Base-by-base conservation (phyloP, 1,140 invertebrate species). In the Brachionus asplanchnoidis region DNA sequence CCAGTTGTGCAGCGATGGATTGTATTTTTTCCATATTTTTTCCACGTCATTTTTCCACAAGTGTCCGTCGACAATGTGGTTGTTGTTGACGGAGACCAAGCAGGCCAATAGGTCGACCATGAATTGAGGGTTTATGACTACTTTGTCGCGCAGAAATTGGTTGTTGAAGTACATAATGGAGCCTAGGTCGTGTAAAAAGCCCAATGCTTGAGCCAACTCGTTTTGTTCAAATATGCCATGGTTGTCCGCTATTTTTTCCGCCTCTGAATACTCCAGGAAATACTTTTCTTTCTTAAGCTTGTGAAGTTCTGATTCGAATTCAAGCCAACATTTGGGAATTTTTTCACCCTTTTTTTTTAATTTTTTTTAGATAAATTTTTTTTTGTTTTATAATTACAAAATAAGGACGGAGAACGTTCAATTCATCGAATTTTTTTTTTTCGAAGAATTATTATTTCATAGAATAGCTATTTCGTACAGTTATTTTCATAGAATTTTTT, bases 41-140 rank as follows among this genome's bases (percentile, higher is more conserved):
- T 60, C 85, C 79, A 90, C 86, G 77, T 89, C 87, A n/a, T 86
- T 85, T 66, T 88, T 86, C 5, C 84, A 42, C 23, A 90, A 85
- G 68, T 87, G 86, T 5, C 89, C 89, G 44, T 89, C 86, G 88
- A 88, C 86, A 26, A 89, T 88, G 1, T 87, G 86, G 17, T 87
- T 87, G 23, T 87, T 86, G 70, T 89, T 87, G 11, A 90, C 88
- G 53, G 88, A 88, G 11, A 90, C 88, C 26, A 90, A 85, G 85
- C 88, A 89, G 1, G 89, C 87, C 88, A 90, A 89, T 23, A 88
- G 88, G 85, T 90, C 88, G 7, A 89, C 88, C 83, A 90, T 89
- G 88, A 89, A 90, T 87, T 90, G 89, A 11, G 89, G 88, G n/a
- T 88, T 86, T 12, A 90, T 88, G n/a, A 90, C 88, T 6, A 90